Base-by-base conservation (phyloP, 2,797 vertebrate genomes). In the Halcyon leucocephala region DNA sequence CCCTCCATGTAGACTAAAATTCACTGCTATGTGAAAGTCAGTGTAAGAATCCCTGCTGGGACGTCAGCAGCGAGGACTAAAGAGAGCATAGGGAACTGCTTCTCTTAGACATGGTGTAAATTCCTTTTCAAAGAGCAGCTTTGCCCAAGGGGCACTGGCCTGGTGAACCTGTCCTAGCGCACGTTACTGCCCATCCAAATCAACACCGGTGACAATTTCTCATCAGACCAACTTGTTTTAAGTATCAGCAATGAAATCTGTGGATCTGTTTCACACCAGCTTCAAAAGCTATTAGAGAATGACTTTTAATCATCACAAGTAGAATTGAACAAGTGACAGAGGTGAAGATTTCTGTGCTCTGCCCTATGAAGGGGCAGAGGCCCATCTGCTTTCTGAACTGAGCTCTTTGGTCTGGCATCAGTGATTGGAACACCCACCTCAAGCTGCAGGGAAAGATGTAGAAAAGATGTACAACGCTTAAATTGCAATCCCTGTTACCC, bases 401-500 rank as follows among this genome's bases (percentile, higher is more conserved):
- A 74, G 62, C 65, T 76, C 74, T 78, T 39, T 81, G 39, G 14
- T 26, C n/a, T n/a, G 48, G 39, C 49, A 71, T 31, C 35, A n/a
- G 58, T 49, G 57, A 24, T 44, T 19, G 22, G 21, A 46, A 86
- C 22, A 76, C 26, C 55, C 21, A 39, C 8, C 39, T 74, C 17
- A 42, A 62, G 28, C 2, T 4, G 9, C 2, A 77, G 48, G 5
- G 24, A 3, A 31, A 67, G 70, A 55, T 1, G 2, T 0, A 44
- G 39, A 16, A 41, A 55, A 85, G 8, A 62, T 17, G 24, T 19
- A 5, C 4, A 57, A 24, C 2, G 7, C 49, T 90, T 44, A 39
- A 83, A 61, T n/a, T 58, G 52, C 76, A 83, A 51, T 35, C 10
- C 19, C 44, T 12, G 1, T 64, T 31, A 52, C 29, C n/a, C 37